These are phyloP conservation scores for Apodemia duryi DNA, from an alignment of 2,888 invertebrate genomes.

Conservation along the genomic window DNA sequence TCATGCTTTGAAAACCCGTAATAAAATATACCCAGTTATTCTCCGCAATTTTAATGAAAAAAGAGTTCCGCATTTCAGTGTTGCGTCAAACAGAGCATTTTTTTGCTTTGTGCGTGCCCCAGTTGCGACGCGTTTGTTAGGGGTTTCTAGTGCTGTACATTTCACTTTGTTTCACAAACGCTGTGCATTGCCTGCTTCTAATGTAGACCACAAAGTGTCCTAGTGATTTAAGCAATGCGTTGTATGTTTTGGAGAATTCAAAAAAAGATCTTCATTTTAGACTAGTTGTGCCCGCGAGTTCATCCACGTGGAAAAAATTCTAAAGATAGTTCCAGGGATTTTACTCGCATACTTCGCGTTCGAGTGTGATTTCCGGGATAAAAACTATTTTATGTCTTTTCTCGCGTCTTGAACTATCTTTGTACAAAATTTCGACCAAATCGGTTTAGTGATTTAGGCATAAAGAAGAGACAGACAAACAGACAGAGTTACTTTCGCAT, in stretches of 20 bases:
- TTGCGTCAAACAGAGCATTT: slow-evolving; percentile 26
- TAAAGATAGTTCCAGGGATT: too few species aligned
- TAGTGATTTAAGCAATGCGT: not conserved
- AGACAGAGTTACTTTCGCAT: too few species aligned
- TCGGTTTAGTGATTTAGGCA: too few species aligned
- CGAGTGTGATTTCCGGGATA: too few species aligned
- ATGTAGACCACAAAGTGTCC: slow-evolving; percentile 11
- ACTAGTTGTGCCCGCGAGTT: too few species aligned
- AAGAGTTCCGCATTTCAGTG: slow-evolving; percentile 8
- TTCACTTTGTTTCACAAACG: slow-evolving; percentile 27
- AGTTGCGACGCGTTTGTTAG: slow-evolving; percentile 31
- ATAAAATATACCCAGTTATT: not conserved
- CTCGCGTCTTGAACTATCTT: too few species aligned
- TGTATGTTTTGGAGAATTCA: slow-evolving; percentile 2
- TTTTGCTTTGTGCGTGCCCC: slow-evolving; percentile 31
- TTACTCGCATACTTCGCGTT: too few species aligned
- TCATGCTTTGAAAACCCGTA: not conserved
- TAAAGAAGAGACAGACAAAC: too few species aligned
- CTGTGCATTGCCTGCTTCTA: slow-evolving; percentile 16
- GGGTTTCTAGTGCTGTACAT: slow-evolving; percentile 25
- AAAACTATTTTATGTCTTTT: too few species aligned
- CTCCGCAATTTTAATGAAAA: not conserved
- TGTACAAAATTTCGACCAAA: too few species aligned
- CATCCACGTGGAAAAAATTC: too few species aligned
- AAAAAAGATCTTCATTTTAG: not conserved